Base-by-base conservation (phyloP, 53 echinoderm and acorn worm species). In the Glandiceps talaboti region DNA sequence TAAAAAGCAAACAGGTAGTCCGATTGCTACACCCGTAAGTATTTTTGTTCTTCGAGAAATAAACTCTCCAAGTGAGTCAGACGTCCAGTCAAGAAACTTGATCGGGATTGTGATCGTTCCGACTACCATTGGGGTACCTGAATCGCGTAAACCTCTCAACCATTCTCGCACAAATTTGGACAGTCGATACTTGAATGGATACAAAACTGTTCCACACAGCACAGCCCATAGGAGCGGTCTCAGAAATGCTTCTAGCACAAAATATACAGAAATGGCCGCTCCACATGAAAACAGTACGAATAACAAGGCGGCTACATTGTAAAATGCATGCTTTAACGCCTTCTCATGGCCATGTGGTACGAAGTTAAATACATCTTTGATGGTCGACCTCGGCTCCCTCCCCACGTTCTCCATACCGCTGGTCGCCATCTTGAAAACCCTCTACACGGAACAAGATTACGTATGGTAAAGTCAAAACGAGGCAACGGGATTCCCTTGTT, bases 261-360 rank as follows among this genome's bases (percentile, higher is more conserved):
- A 93, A 84, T 93, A 95, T 81, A 95, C 93, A 30, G 93, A 86
- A 72, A 95, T 87, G 72, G 85, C 92, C 28, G 96, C 91, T 33
- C 83, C 85, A 75, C 84, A 80, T 75, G 86, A 86, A 31, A 93
- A 30, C 29, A 77, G 88, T 73, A 95, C 78, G 74, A 95, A 88
- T 1, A 95, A 75, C 32, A 95, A 84, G 10, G 96, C 90, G n/a
- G 90, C 85, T 6, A 88, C 92, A 88, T 92, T 95, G 81, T 95
- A 95, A 75, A 95, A 92, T 31, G 96, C 96, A 81, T 95, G 96
- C 28, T 90, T 93, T 12, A 95, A 79, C 31, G 90, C 88, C 80
- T 95, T 95, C 77, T 95, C 96, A 82, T 95, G 96, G 32, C 92
- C 93, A 76, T 92, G 92, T 14, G 96, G 96, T 33, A 95, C 75